Percentiles rank a stretch among this genome's conserved stretches.
Evolutionary conservation across 2,888 invertebrate species (phyloP).

Genomic region (Alviniconcha strummeri): DNA sequence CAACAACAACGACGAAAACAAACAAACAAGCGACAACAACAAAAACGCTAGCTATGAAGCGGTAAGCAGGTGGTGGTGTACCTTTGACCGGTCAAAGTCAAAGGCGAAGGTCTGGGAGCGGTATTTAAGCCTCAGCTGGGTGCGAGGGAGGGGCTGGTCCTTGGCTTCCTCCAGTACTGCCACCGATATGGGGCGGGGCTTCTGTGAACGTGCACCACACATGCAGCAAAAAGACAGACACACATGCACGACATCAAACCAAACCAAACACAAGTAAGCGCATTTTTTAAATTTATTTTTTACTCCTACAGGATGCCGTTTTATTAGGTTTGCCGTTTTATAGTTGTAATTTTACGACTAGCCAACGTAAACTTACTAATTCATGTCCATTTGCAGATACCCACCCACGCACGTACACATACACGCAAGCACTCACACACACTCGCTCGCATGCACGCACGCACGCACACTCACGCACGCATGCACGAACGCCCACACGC

Average conservation of each 20-base stretch:
- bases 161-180: conserved; percentile 19
- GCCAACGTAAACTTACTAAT: too few species aligned
- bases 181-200: conserved; percentile 35
- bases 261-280: not conserved
- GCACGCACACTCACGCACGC: too few species aligned
- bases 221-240: conserved; percentile 7
- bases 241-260: not conserved
- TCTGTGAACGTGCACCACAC: conserved; percentile 21
- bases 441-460: too few species aligned
- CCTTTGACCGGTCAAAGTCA: conserved; percentile 55
- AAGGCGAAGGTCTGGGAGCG: conserved; percentile 65
- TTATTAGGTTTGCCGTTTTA: too few species aligned
- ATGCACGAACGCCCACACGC: too few species aligned
- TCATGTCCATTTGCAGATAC: too few species aligned
- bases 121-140: conserved; percentile 50
- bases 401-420: too few species aligned
- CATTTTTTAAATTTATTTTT: not conserved
- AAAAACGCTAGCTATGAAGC: not conserved
- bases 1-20: not conserved
- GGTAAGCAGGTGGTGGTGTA: conserved; percentile 35
- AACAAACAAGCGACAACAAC: not conserved
- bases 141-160: conserved; percentile 20
- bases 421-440: too few species aligned
- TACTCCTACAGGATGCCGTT: too few species aligned
- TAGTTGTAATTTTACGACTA: too few species aligned